Base-by-base conservation (phyloP, 2,888 invertebrate species). In the Celastrina argiolus region DNA sequence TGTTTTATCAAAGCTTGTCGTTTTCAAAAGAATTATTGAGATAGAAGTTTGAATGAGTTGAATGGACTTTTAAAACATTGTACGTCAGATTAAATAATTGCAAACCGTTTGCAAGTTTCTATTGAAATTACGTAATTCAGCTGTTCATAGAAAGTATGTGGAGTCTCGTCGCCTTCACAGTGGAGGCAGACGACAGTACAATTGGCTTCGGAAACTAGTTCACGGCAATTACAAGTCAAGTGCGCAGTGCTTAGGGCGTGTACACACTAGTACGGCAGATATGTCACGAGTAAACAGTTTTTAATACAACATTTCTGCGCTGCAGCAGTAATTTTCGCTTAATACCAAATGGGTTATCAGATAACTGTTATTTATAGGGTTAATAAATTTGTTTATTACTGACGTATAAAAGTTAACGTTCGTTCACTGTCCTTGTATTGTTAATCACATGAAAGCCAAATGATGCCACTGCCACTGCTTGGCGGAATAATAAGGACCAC, bases 161-260 rank as follows among this genome's bases (percentile, higher is more conserved):
- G n/a, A 72, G 73, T 70, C 69, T 65, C 67, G 66, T 73, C 70
- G 69, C 67, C 64, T 69, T 68, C 63, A 56, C 65, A 66, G 65
- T 63, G 70, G 66, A 45, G 18, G 73, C 69, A n/a, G n/a, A n/a
- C n/a, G n/a, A n/a, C n/a, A 72, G 72, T 72, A 73, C 75, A 74
- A 75, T 73, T 73, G 66, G 68, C 68, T 71, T 72, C 66, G 66
- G 67, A 68, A 71, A 72, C 69, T 73, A 70, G 71, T 69, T 68
- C 68, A 71, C 70, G 68, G 72, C 74, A 74, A 75, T 75, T 75
- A 75, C 64, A 74, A 71, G 67, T 72, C 68, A 70, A 63, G 65
- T 65, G 65, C 63, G 56, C 66, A 14, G 7, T 41, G 39, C 39
- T 36, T 67, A 64, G 8, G 41, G 31, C 31, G n/a, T 12, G 28